Conservation (phyloP, 2,797 vertebrate genomes). For the Sebastolobus altivelis region DNA sequence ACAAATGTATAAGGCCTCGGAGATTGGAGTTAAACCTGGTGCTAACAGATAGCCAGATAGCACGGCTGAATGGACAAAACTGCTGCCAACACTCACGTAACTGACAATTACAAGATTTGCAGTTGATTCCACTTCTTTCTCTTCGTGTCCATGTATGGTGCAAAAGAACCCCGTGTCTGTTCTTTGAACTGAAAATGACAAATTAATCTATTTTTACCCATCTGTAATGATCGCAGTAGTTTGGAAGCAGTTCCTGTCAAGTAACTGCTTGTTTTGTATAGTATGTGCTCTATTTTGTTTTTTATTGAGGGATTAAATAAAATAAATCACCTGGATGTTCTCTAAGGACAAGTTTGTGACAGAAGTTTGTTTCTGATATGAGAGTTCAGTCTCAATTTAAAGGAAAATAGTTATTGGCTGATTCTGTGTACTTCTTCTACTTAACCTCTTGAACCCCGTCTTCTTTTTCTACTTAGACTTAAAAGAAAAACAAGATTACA, state of each 20-base stretch:
- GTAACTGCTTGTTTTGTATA: neutral
- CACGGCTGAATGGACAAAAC: constrained; percentile 29
- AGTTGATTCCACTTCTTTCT: constrained; percentile 18
- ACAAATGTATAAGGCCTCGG: constrained; percentile 53
- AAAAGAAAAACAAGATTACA: neutral
- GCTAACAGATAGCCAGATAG: constrained; percentile 50
- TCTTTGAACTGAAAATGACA: constrained; percentile 27
- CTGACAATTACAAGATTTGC: constrained; percentile 21
- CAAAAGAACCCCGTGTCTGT: neutral
- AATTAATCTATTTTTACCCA: neutral
- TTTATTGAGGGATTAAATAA: neutral
- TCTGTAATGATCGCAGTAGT: neutral
- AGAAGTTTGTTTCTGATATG: neutral
- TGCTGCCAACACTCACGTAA: constrained; percentile 25
- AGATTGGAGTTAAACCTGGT: constrained; percentile 51
- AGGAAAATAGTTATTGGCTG: neutral
- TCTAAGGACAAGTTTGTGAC: neutral
- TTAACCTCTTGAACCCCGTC: neutral
- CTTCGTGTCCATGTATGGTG: neutral
- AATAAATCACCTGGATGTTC: neutral
- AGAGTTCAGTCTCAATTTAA: neutral
- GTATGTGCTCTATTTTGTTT: neutral
- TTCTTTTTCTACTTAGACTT: neutral
- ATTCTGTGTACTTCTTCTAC: neutral
- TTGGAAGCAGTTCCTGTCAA: neutral